Base-by-base conservation (phyloP, 2,113 vertebrate genomes). In the Halichoeres trimaculatus region DNA sequence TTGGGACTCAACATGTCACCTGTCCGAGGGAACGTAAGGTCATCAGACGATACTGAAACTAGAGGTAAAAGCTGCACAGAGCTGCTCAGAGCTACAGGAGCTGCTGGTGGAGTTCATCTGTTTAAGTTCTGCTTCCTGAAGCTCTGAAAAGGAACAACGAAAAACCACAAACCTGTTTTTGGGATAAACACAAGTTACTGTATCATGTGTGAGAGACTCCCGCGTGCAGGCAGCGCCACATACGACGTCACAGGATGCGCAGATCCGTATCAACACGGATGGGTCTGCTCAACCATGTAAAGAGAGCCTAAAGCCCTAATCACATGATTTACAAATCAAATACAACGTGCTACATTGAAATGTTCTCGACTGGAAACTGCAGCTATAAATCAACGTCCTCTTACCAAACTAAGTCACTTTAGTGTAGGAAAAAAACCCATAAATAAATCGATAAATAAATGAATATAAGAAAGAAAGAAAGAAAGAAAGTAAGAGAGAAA, bases 1-100 rank as follows among this genome's bases (percentile, higher is more conserved):
- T 93, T 94, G 59, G 93, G 56, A 0, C 91, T 88, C 41, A 83
- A n/a, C 97, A 98, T 98, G 66, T 75, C 68, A 73, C 38, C 76
- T 50, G 63, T 23, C 68, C 45, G 38, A 41, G 2, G 24, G 17
- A 12, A 24, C 23, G 45, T n/a, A 23, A 34, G 47, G 45, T 26
- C 9, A 48, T 24, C n/a, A n/a, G n/a, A n/a, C n/a, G n/a, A n/a
- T 8, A 10, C 36, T 38, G 36, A 38, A 20, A 9, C 19, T 10
- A 50, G 47, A 52, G 10, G 10, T 40, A 0, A 50, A 0, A 19
- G 0, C 23, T 30, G 40, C 48, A 48, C 20, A 43, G 19, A 17
- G 41, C 20, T 16, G 11, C 67, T 0, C n/a, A 0, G 0, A 7
- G 23, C 30, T 10, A 14, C 13, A 17, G 20, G 0, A 40, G 20